Evolutionary conservation across 35 echinoderm and acorn worm species (phyloP), one percentile per base, ranked within the genome.

Genomic region (Strongylocentrotus purpuratus): DNA sequence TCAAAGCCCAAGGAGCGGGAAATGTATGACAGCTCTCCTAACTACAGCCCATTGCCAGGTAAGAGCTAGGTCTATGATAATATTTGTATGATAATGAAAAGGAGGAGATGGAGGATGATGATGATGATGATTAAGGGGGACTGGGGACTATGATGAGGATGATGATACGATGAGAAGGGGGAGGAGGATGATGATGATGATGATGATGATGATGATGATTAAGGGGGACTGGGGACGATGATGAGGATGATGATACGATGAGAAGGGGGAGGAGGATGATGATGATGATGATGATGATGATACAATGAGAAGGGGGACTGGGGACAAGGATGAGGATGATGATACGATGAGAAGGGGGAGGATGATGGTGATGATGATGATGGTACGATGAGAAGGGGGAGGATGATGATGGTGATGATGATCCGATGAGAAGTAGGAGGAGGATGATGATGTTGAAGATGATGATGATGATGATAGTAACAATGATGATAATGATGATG

Each of bases 21-120:
- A 0, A 93, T 93, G 94, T 52, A 95, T n/a, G 94, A 87, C 31
- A 87, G 86, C 78, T 86, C 85, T 25, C 46, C 78, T 9, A 61
- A 50, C 22, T 50, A 87, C 15, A 87, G 78, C 59, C 94, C 46
- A 13, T 41, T 32, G 11, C 71, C 78, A 87, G 94, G 85, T 50
- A 52, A 95, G 86, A 31, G 61, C 25, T 65, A 70, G 7, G 25
- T 8, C 3, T 7, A 22, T 78, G 5, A 28, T 78, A n/a, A 78
- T 28, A 2, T 78, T 78, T 4, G n/a, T 78, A n/a, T 70, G 61
- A 70, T 70, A 14, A 70, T 70, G 61, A 70, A 22, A 4, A 59
- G 1, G 9, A 59, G 11, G 6, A 55, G 8, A 28, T 28, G 14
- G 18, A 71, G 14, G 61, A 18, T 65, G 60, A 65, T 65, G 20